Evolutionary conservation across 2,113 vertebrate species (phyloP).

Genomic region (Passer domesticus): DNA sequence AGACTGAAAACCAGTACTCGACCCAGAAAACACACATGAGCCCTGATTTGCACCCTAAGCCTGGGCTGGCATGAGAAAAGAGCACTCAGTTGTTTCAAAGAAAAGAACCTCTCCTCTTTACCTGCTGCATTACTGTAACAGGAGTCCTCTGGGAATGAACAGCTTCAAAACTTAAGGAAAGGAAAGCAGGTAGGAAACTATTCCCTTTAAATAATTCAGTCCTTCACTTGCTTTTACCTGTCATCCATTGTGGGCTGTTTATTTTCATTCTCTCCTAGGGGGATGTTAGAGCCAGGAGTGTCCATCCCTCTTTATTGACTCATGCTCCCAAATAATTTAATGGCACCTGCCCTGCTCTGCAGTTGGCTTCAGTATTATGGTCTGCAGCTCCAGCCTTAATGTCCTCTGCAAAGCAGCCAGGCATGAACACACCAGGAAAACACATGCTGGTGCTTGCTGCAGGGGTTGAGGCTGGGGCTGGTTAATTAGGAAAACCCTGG

Average conservation of each 20-base stretch:
- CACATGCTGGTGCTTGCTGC: neutral
- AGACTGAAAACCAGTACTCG: neutral
- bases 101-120: neutral
- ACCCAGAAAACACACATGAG: neutral
- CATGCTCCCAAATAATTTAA: neutral
- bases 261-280: neutral
- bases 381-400: neutral
- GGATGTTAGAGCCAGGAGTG: neutral
- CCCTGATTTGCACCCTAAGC: neutral
- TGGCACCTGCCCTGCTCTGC: neutral
- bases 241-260: neutral
- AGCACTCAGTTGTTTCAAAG: neutral
- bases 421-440: neutral
- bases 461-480: neutral
- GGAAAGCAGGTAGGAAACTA: neutral
- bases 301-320: neutral
- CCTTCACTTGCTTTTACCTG: neutral
- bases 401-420: neutral
- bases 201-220: neutral
- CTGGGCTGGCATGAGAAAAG: neutral
- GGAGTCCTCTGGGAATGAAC: neutral
- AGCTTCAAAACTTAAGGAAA: neutral
- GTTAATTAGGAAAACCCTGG: neutral
- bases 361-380: neutral
- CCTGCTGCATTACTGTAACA: neutral